Base-by-base conservation (phyloP, 2,797 vertebrate species). In the Morus bassanus region DNA sequence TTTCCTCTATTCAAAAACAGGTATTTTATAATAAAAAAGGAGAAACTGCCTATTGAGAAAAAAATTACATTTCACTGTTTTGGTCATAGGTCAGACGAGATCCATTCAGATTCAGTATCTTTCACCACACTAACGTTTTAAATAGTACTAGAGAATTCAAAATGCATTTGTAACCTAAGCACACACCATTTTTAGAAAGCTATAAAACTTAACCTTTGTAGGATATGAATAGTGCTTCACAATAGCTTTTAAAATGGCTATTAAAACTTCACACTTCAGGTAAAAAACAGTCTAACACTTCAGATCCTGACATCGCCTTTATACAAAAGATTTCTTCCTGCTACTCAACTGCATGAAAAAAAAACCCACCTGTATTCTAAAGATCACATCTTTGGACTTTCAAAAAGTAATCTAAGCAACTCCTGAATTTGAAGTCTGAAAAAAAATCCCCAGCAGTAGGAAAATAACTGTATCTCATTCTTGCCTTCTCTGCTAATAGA, bases 171-270 rank as follows among this genome's bases (percentile, higher is more conserved):
- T 46, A 93, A 65, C 60, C 61, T 51, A 82, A 83, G 67, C 65
- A 72, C 31, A 83, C 19, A 51, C 14, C 48, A 72, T 65, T 95
- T 88, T 83, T 56, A 68, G 70, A 91, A 80, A 77, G 86, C 75
- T 89, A n/a, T 93, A 94, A 93, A 96, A 92, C 61, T 85, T 95
- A 91, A 95, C 85, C 91, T 93, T 94, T 89, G 65, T 24, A 45
- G 65, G 69, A 85, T 69, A 73, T 45, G 73, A 89, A 72, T 13
- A 78, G 45, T 33, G 46, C 85, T 93, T 84, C 76, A 88, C 65
- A 94, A 89, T 41, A 94, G 60, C 70, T 91, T 96, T 88, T 89
- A 61, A 93, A 94, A 91, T 48, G 39, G 53, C 82, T 78, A 92
- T 80, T 89, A 96, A 86, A 93, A 75, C 54, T 61, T 84, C 85